Percentiles rank a stretch among this genome's conserved stretches.
Evolutionary conservation across 1,140 invertebrate species (phyloP).

Genomic region (Drosophila teissieri): DNA sequence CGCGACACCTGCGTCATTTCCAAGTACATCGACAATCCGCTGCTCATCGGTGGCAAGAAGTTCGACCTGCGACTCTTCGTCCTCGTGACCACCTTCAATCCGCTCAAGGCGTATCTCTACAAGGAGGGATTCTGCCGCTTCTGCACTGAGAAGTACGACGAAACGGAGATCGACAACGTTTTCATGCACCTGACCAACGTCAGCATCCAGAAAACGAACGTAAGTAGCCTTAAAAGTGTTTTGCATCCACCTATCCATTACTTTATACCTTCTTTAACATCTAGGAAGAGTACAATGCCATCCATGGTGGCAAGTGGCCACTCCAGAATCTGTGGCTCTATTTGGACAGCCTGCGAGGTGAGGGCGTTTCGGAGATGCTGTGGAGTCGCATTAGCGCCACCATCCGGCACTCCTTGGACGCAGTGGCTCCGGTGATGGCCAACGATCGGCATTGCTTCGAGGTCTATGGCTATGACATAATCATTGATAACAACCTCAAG

Average conservation of each 20-base stretch:
- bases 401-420: conserved; percentile 93
- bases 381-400: conserved; percentile 94
- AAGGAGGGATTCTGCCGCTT: conserved; percentile 92
- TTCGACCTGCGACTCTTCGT: conserved; percentile 94
- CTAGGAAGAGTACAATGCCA: conserved; percentile 96
- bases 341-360: conserved; percentile 95
- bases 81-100: conserved; percentile 92
- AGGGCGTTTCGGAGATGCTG: conserved; percentile 91
- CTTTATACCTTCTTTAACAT: conserved; percentile 48
- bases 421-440: conserved; percentile 92
- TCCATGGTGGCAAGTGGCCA: conserved; percentile 97
- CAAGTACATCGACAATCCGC: conserved; percentile 93
- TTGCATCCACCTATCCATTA: no score
- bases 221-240: conserved; percentile 86
- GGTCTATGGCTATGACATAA: conserved; percentile 96
- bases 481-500: conserved; percentile 93
- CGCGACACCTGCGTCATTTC: conserved; percentile 97
- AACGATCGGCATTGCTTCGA: conserved; percentile 94
- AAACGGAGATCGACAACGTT: conserved; percentile 92
- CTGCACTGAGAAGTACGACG: conserved; percentile 92
- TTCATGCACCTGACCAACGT: conserved; percentile 96
- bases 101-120: conserved; percentile 93
- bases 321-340: conserved; percentile 95
- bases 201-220: conserved; percentile 91
- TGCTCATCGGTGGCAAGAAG: conserved; percentile 94